A percentile compares a stretch with the other conserved stretches of the same genome.
phyloP scores from a whole-genome alignment of 1,140 invertebrate genomes.

The Cydia strobilella region DNA sequence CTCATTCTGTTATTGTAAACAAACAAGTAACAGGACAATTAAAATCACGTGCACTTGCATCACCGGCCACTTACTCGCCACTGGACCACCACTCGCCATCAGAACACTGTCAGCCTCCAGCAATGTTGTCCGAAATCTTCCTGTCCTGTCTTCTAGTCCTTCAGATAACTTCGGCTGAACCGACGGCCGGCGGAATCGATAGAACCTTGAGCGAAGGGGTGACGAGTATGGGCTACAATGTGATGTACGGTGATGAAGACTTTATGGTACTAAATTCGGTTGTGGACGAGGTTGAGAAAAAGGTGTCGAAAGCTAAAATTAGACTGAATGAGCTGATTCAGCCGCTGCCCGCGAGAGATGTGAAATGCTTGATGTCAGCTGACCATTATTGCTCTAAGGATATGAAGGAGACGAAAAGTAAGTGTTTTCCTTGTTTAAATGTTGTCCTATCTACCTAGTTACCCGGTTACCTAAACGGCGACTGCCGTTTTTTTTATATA shows the following conservation, averaged over 20 bases:
- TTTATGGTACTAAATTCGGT: constrained; percentile 60
- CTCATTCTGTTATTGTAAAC: constrained; percentile 42
- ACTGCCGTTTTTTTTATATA: too few species aligned
- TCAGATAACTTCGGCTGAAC: constrained; percentile 38
- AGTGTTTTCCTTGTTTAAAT: constrained; percentile 39
- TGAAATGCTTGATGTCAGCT: constrained; percentile 72
- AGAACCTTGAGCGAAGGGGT: constrained; percentile 55
- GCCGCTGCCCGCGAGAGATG: constrained; percentile 56
- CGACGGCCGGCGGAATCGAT: constrained; percentile 50
- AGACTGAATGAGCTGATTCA: constrained; percentile 51
- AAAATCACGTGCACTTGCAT: constrained; percentile 40
- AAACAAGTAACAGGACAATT: constrained; percentile 33
- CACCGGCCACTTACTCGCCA: neutral
- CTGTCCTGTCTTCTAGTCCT: constrained; percentile 32
- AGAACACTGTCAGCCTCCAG: constrained; percentile 36
- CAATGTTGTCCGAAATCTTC: constrained; percentile 49
- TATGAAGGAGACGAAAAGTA: constrained; percentile 68
- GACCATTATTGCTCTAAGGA: constrained; percentile 61
- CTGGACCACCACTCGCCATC: constrained; percentile 15
- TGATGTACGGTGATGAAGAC: constrained; percentile 67
- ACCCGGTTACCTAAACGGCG: too few species aligned
- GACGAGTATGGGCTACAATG: constrained; percentile 52
- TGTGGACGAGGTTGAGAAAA: constrained; percentile 53
- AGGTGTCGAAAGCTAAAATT: constrained; percentile 45
- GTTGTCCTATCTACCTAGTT: neutral